Base-by-base conservation (phyloP, 2,113 vertebrate genomes). In the Callipepla californica region DNA sequence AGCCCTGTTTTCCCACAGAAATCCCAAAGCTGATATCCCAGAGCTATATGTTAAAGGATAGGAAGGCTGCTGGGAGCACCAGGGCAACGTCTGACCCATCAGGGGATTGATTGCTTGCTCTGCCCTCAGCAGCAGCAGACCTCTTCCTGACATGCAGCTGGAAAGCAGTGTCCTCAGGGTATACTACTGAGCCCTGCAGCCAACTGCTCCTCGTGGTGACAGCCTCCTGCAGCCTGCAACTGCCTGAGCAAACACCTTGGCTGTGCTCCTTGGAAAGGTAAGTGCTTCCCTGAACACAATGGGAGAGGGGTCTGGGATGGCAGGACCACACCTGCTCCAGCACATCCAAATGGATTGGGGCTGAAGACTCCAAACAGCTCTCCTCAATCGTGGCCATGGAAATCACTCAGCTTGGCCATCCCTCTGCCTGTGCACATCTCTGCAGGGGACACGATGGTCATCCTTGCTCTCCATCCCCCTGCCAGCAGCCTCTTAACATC, bases 11-110 rank as follows among this genome's bases (percentile, higher is more conserved):
- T 55, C 62, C 14, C 13, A 19, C 26, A 26, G 18, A 62, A 38
- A 34, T 30, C 21, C 40, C 6, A 14, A n/a, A 22, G 18, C 18
- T 11, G 23, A 17, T 1, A 1, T 30, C 30, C 15, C 40, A 47
- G 1, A 0, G 50, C 13, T 1, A 0, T 13, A 6, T 1, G 2
- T 20, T 28, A 32, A 30, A 14, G 23, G 30, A 10, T 4, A 32
- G 25, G 32, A 44, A 32, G 15, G 42, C 32, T 1, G 2, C 36
- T 4, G 25, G 57, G 18, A 10, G 18, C 26, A 28, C 16, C 22
- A 1, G 14, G 11, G 61, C 7, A 6, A 32, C 11, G 25, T 16
- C 5, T 7, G 55, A 66, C 1, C 4, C 48, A 15, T 48, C 9
- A 8, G 21, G 30, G 17, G 32, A 21, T 44, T 11, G 6, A 18